These are phyloP conservation scores for Xanthia icteritia DNA, from an alignment of 2,888 invertebrate genomes.

Conservation along the genomic window DNA sequence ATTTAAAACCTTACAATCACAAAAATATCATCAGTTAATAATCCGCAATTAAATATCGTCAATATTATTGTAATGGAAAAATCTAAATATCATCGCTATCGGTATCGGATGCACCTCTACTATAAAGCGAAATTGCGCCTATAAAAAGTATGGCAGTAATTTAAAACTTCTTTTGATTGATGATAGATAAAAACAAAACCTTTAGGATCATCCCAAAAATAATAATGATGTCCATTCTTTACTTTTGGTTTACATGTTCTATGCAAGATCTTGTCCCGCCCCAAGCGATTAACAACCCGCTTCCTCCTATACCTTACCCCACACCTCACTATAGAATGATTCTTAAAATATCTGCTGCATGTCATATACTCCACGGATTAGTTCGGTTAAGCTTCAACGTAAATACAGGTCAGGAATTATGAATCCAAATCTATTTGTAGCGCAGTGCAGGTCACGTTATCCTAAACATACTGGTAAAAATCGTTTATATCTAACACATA, in stretches of 20 bases:
- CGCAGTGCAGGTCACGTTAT: slow-evolving; percentile 42
- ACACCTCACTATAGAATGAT: slow-evolving; percentile 56
- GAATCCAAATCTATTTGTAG: slow-evolving; percentile 57
- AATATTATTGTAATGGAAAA: no score
- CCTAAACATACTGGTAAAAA: slow-evolving; percentile 54
- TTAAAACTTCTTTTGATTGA: neutral
- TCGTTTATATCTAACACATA: slow-evolving; percentile 22
- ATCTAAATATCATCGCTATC: no score
- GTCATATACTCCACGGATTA: slow-evolving; percentile 64
- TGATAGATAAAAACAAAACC: neutral
- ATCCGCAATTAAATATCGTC: no score
- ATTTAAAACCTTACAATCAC: no score
- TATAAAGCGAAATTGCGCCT: neutral
- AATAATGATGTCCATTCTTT: neutral
- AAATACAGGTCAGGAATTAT: slow-evolving; percentile 65
- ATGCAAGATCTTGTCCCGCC: neutral
- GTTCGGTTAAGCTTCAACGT: slow-evolving; percentile 59
- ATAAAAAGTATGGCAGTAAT: neutral
- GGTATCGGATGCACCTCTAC: no score
- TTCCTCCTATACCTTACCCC: slow-evolving; percentile 31
- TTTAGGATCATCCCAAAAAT: neutral
- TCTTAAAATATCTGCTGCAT: slow-evolving; percentile 70
- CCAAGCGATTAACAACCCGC: slow-evolving; percentile 22
- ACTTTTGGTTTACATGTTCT: neutral
- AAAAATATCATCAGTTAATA: no score